Evolutionary conservation across 1,140 invertebrate species (phyloP).

Genomic region (Lineus longissimus): DNA sequence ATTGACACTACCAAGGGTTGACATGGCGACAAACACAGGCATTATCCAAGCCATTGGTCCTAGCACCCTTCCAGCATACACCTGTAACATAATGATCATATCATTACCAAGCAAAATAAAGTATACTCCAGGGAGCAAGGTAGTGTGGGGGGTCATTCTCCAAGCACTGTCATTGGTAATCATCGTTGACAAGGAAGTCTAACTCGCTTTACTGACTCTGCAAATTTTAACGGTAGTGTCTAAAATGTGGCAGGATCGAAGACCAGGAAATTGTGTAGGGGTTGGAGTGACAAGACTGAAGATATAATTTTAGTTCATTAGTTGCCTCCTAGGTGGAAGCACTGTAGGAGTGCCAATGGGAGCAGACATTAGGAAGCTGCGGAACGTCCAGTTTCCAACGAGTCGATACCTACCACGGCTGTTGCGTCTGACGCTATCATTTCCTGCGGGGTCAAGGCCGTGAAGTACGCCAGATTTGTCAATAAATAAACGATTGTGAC

Average conservation of each 20-base stretch:
- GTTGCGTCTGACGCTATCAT: conserved; percentile 89
- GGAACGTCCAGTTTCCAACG: too few species aligned
- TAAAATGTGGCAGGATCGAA: too few species aligned
- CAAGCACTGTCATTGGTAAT: neutral
- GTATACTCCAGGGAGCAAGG: neutral
- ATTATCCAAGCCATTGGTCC: conserved; percentile 30
- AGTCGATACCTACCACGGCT: conserved; percentile 81
- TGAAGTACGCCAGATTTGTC: conserved; percentile 94
- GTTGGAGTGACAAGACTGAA: too few species aligned
- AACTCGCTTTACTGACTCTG: too few species aligned
- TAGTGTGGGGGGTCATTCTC: neutral
- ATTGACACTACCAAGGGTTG: conserved; percentile 30
- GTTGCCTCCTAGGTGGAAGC: too few species aligned
- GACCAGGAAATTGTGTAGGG: too few species aligned
- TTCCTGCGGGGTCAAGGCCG: conserved; percentile 76
- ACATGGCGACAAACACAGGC: conserved; percentile 30
- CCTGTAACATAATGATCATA: conserved; percentile 14
- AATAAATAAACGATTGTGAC: conserved; percentile 92
- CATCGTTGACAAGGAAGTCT: too few species aligned
- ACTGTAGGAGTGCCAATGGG: too few species aligned
- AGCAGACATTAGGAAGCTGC: too few species aligned
- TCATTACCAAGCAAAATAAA: neutral
- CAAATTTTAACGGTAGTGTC: too few species aligned
- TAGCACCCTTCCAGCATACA: conserved; percentile 24
- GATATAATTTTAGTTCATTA: too few species aligned